Percentiles rank a stretch among this genome's conserved stretches.
These are phyloP conservation scores for Setophaga kirtlandii DNA, from an alignment of 2,113 vertebrate species.

Conservation along the genomic window DNA sequence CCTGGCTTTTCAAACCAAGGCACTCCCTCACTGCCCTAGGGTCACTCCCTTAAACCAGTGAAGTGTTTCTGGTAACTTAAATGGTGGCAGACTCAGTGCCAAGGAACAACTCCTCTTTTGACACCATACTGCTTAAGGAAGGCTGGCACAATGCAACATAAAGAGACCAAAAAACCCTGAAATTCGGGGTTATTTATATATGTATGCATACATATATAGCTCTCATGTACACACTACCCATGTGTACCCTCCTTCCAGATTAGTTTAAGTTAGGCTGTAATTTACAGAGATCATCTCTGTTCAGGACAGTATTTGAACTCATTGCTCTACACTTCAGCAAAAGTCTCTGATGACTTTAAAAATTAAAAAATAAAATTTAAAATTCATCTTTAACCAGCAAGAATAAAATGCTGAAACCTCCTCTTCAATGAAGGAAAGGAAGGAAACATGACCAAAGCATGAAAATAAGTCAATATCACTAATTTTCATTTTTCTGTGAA, in stretches of 20 bases:
- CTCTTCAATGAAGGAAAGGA: not conserved
- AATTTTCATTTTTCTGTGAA: not conserved
- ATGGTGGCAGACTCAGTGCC: not conserved
- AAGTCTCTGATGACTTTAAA: not conserved
- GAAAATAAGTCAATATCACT: not conserved
- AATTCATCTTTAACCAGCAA: not conserved
- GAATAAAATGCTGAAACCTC: not conserved
- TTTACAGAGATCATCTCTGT: not conserved
- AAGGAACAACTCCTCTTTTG: not conserved
- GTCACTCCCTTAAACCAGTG: not conserved
- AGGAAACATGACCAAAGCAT: not conserved
- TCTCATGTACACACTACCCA: not conserved
- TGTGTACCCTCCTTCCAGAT: not conserved
- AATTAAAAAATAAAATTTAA: not conserved
- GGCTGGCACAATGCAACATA: not conserved
- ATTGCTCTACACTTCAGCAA: not conserved
- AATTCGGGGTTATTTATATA: not conserved
- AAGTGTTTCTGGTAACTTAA: not conserved
- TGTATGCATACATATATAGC: fast-evolving
- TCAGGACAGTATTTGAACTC: not conserved
- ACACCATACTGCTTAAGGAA: not conserved
- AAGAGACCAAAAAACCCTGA: not conserved
- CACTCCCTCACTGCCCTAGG: not conserved
- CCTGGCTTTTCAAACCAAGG: not conserved
- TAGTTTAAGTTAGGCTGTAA: not conserved